These are phyloP conservation scores for Gila robusta DNA, from an alignment of 2,797 vertebrate genomes.

Conservation along the genomic window DNA sequence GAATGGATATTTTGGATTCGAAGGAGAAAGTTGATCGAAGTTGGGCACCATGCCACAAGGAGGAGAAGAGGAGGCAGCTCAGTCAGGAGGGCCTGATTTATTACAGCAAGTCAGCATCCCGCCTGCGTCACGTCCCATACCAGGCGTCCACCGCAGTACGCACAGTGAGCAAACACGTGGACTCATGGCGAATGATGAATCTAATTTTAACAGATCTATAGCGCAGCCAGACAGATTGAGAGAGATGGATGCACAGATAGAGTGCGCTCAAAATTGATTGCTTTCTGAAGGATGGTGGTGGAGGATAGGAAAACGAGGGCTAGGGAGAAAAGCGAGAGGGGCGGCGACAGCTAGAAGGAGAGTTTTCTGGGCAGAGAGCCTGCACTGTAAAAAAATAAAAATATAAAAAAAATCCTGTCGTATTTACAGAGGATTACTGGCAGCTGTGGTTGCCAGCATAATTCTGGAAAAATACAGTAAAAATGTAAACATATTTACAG, in stretches of 20 bases:
- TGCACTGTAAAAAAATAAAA: not conserved
- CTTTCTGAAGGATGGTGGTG: conserved; percentile 25
- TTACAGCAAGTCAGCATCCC: conserved; percentile 25
- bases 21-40: conserved; percentile 21
- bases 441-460: not conserved
- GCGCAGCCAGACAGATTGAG: conserved; percentile 21
- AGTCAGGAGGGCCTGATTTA: conserved; percentile 48
- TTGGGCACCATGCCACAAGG: conserved; percentile 22
- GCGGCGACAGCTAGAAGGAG: conserved; percentile 48
- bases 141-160: not conserved
- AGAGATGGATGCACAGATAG: conserved; percentile 45
- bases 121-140: not conserved
- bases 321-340: conserved; percentile 48
- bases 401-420: not conserved
- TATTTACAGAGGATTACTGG: not conserved
- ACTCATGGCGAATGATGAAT: conserved; percentile 35
- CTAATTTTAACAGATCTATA: conserved; percentile 56
- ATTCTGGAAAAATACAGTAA: not conserved
- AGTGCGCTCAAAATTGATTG: conserved; percentile 42
- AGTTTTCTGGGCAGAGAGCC: conserved; percentile 68
- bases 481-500: not conserved
- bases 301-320: conserved; percentile 17
- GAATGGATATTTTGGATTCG: not conserved
- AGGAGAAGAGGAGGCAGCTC: not conserved
- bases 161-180: conserved; percentile 4